These are phyloP conservation scores for Eutolmus rufibarbis DNA, from an alignment of 2,888 invertebrate genomes.

Conservation along the genomic window DNA sequence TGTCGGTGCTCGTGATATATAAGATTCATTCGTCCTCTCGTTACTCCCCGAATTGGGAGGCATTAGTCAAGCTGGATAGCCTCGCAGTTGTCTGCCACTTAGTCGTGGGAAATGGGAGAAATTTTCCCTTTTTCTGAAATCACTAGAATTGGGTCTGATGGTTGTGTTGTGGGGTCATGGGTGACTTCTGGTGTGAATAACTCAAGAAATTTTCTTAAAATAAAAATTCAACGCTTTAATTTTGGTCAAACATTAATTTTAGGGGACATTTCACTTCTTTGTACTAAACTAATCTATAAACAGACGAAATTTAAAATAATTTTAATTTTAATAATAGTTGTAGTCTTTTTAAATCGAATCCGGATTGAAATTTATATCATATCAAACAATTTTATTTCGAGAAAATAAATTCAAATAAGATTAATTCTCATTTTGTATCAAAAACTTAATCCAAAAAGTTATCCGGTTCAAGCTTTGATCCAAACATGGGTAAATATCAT, in stretches of 20 bases:
- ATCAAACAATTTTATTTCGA: no score
- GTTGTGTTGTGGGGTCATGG: not conserved
- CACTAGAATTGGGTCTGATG: not conserved
- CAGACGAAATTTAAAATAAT: no score
- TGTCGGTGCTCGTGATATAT: not conserved
- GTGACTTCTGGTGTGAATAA: not conserved
- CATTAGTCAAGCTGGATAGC: not conserved
- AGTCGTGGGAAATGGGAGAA: not conserved
- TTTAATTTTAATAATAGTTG: no score
- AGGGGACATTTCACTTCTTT: not conserved
- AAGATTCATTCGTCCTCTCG: not conserved
- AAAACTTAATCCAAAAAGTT: no score
- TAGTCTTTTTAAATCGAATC: no score
- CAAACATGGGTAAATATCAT: no score
- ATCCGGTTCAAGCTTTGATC: no score
- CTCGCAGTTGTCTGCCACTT: not conserved
- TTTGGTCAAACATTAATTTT: not conserved
- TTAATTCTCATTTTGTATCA: no score
- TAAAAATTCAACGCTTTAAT: not conserved
- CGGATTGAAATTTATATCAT: no score
- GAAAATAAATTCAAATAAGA: no score
- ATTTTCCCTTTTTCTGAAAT: not conserved
- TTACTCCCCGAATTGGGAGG: not conserved
- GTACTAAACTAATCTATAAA: no score
- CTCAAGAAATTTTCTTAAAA: not conserved